phyloP scores from a whole-genome alignment of 2,113 vertebrate species.

The Lepus europaeus region DNA sequence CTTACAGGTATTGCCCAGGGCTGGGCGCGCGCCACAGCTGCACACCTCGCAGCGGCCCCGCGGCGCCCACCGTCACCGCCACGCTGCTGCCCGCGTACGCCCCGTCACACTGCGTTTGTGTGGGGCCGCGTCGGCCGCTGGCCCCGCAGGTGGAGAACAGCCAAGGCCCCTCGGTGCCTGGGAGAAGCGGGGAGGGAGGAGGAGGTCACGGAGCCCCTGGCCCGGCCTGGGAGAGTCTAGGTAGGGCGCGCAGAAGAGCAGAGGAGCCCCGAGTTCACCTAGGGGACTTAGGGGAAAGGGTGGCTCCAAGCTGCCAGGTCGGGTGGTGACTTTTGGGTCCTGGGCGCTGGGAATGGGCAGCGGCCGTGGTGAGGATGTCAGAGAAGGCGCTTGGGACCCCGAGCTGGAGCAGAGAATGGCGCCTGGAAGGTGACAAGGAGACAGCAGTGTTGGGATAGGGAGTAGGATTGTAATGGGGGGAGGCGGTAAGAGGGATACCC shows the following conservation, averaged over 20 bases:
- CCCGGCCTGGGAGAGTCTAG: not conserved
- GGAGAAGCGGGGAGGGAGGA: not conserved
- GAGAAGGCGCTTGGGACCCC: not conserved
- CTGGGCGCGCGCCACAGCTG: conserved; percentile 93
- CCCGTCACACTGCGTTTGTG: conserved; percentile 93
- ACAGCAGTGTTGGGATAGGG: not conserved
- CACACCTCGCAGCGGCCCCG: conserved; percentile 89
- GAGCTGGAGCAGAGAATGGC: conserved; percentile 33
- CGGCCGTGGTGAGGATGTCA: not conserved
- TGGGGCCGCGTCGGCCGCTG: conserved; percentile 91
- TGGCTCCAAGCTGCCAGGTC: not conserved
- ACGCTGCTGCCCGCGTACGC: conserved; percentile 91
- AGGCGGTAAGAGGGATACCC: not conserved
- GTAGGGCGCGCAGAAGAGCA: not conserved
- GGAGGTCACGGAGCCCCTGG: not conserved
- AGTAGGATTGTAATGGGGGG: not conserved
- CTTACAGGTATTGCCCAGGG: conserved; percentile 91
- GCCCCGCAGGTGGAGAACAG: conserved; percentile 93
- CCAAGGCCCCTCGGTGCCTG: conserved; percentile 84
- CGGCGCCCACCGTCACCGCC: conserved; percentile 89
- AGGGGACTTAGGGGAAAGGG: not conserved
- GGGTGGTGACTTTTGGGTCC: not conserved
- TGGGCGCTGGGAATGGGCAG: not conserved
- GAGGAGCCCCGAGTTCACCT: not conserved
- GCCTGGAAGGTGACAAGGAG: conserved; percentile 52